phyloP scores from a whole-genome alignment of 2,797 vertebrate species.

The Botia kubotai region DNA sequence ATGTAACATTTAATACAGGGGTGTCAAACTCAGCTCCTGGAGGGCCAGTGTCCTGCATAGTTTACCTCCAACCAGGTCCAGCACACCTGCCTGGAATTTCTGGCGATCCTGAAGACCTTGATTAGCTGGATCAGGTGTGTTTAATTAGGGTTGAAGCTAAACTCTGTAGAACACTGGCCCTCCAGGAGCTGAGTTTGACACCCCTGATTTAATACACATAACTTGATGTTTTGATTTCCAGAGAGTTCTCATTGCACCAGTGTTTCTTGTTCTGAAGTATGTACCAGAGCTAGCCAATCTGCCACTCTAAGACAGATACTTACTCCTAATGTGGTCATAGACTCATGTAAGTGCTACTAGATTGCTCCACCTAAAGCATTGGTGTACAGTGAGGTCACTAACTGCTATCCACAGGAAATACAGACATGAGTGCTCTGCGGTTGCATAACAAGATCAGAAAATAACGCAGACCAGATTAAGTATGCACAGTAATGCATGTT shows the following conservation, averaged over 20 bases:
- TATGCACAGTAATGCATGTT: neutral
- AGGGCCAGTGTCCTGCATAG: no score
- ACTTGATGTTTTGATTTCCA: neutral
- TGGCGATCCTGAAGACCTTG: no score
- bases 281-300: slow-evolving; percentile 35
- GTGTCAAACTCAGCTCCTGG: no score
- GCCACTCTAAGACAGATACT: slow-evolving; percentile 24
- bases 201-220: neutral
- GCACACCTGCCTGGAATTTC: no score
- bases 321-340: slow-evolving; percentile 31
- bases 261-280: slow-evolving; percentile 40
- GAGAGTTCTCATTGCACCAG: neutral
- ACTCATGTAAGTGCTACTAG: slow-evolving; percentile 25
- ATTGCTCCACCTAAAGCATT: slow-evolving; percentile 35
- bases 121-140: no score
- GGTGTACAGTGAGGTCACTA: slow-evolving; percentile 13
- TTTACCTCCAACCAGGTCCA: no score
- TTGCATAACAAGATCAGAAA: neutral
- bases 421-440: neutral
- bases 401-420: slow-evolving; percentile 24
- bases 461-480: neutral
- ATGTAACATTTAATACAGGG: neutral
- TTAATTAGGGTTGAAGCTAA: no score
- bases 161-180: no score
- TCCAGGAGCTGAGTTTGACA: no score